These are phyloP conservation scores for Gonatopus flavifemur DNA, from an alignment of 1,140 invertebrate species.

Conservation along the genomic window DNA sequence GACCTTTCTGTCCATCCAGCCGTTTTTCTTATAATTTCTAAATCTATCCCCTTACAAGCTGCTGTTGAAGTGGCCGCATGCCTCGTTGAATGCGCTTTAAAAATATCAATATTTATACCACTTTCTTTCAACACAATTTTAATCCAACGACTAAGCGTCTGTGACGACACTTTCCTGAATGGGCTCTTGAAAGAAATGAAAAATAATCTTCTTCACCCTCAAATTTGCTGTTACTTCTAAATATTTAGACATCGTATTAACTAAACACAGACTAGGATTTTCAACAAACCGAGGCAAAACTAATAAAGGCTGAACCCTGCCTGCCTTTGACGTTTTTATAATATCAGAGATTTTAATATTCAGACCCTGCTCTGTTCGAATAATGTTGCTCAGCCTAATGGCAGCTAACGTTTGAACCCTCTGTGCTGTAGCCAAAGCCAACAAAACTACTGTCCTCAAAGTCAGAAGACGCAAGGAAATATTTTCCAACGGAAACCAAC, in stretches of 20 bases:
- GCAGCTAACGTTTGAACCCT: slow-evolving; percentile 26
- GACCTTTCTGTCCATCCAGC: too few relatives aligned
- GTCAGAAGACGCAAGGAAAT: slow-evolving; percentile 14
- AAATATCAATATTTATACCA: too few relatives aligned
- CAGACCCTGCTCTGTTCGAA: neutral
- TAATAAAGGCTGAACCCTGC: slow-evolving; percentile 3
- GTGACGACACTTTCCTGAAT: too few relatives aligned
- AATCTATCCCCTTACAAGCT: too few relatives aligned
- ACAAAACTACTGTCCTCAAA: slow-evolving; percentile 22
- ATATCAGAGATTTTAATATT: neutral
- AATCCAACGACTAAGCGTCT: too few relatives aligned
- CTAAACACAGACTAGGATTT: slow-evolving; percentile 6
- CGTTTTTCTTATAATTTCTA: too few relatives aligned
- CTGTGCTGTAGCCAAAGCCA: slow-evolving; percentile 27
- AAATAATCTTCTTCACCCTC: too few relatives aligned
- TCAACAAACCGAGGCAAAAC: slow-evolving; percentile 8
- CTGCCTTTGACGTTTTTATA: neutral
- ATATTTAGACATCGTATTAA: slow-evolving; percentile 1
- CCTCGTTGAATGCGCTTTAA: too few relatives aligned
- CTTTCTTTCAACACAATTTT: too few relatives aligned
- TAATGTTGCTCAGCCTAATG: slow-evolving; percentile 15
- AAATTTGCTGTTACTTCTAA: neutral
- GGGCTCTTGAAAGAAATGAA: too few relatives aligned
- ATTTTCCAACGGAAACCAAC: slow-evolving; percentile 7
- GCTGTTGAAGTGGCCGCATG: too few relatives aligned